phyloP scores from a whole-genome alignment of 1,140 invertebrate genomes.

The Polyergus mexicanus region DNA sequence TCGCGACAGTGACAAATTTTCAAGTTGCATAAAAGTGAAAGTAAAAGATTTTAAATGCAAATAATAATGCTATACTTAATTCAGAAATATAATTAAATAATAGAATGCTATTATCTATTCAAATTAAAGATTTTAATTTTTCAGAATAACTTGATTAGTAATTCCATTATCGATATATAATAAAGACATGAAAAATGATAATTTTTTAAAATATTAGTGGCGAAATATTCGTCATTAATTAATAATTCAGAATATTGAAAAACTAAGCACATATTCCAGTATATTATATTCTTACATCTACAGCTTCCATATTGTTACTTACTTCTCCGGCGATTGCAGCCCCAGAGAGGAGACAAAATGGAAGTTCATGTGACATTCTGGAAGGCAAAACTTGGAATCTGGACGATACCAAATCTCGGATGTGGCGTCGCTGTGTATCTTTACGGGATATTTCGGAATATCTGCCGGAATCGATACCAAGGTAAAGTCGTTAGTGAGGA shows the following conservation, averaged over 20 bases:
- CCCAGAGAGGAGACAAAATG: slow-evolving; percentile 91
- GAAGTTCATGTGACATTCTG: slow-evolving; percentile 92
- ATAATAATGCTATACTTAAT: no score
- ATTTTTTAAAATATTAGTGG: not conserved
- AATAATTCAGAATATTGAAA: not conserved
- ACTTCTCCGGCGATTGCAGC: slow-evolving; percentile 89
- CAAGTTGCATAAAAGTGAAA: no score
- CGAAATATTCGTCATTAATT: not conserved
- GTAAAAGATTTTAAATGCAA: no score
- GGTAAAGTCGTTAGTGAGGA: slow-evolving; percentile 93
- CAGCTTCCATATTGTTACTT: slow-evolving; percentile 75
- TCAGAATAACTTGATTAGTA: no score
- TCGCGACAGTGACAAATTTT: no score
- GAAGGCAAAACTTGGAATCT: slow-evolving; percentile 95
- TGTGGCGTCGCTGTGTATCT: slow-evolving; percentile 88
- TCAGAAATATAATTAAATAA: no score
- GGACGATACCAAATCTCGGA: slow-evolving; percentile 95
- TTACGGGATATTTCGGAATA: slow-evolving; percentile 87
- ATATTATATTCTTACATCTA: not conserved
- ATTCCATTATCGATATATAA: no score
- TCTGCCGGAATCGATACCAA: slow-evolving; percentile 86
- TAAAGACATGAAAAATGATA: not conserved
- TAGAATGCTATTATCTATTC: no score
- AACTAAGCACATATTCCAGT: not conserved
- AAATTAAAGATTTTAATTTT: no score